These are phyloP conservation scores for Drosophila repletoides DNA, from an alignment of 1,140 invertebrate genomes.

Conservation along the genomic window DNA sequence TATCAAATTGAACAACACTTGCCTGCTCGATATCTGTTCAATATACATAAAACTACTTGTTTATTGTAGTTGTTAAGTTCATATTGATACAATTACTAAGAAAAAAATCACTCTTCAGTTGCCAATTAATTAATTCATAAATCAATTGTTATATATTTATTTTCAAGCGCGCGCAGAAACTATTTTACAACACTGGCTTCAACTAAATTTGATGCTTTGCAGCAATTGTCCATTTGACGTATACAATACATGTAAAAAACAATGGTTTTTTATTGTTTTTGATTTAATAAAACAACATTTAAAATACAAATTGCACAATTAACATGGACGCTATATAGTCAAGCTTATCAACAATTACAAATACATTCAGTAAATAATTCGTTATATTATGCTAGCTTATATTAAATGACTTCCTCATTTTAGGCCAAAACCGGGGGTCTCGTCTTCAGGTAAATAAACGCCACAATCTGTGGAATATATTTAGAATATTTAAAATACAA, in stretches of 20 bases:
- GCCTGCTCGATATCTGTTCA: too few relatives aligned
- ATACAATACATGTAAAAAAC: background rate
- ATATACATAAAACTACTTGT: too few relatives aligned
- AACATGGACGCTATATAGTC: background rate
- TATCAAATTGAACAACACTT: too few relatives aligned
- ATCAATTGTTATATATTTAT: background rate
- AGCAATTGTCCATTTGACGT: too few relatives aligned
- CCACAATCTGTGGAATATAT: conserved; percentile 38
- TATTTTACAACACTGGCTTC: background rate
- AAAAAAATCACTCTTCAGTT: too few relatives aligned
- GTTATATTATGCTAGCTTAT: conserved; percentile 13
- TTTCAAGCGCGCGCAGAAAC: background rate
- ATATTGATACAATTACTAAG: too few relatives aligned
- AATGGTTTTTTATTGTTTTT: background rate
- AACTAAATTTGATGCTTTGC: background rate
- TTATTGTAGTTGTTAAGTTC: too few relatives aligned
- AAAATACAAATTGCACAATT: conserved; percentile 32
- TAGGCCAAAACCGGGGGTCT: conserved; percentile 57
- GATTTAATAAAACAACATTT: conserved; percentile 7
- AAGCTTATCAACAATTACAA: background rate
- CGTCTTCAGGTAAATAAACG: conserved; percentile 75
- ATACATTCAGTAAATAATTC: conserved; percentile 4
- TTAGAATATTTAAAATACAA: background rate
- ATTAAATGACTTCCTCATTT: background rate
- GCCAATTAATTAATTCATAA: too few relatives aligned